Conservation (phyloP, 2,888 invertebrate genomes). For the Ramazzottius varieornatus region DNA sequence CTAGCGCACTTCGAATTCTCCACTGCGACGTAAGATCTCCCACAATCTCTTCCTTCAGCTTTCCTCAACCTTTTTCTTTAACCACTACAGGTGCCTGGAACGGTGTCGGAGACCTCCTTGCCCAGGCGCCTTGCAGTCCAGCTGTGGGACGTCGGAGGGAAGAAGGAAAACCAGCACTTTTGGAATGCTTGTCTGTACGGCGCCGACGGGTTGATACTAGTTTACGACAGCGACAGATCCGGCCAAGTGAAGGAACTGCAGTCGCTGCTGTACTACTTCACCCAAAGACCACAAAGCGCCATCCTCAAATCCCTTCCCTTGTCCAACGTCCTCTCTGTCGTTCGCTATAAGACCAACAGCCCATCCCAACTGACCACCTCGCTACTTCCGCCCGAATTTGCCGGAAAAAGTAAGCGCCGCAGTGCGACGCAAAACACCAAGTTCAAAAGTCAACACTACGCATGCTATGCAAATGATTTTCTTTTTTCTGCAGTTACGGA, state of each 20-base stretch:
- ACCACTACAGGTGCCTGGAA: background rate
- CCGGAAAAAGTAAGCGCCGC: background rate
- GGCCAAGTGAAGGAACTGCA: background rate
- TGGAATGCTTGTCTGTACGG: background rate
- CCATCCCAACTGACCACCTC: background rate
- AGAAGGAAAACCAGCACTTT: background rate
- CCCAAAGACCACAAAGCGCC: background rate
- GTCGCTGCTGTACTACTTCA: background rate
- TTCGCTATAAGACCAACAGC: background rate
- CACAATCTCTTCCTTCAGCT: background rate
- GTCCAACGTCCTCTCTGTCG: background rate
- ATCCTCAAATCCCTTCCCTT: background rate
- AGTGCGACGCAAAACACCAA: too few relatives aligned
- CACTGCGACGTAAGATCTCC: background rate
- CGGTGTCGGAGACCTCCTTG: too few relatives aligned
- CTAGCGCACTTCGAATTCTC: background rate
- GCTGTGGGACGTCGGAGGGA: background rate
- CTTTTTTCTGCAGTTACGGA: too few relatives aligned
- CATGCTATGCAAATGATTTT: too few relatives aligned
- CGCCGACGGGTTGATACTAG: background rate
- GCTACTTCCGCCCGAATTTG: background rate
- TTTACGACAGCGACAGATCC: background rate
- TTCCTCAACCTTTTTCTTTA: background rate
- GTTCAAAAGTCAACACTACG: too few relatives aligned
- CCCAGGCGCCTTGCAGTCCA: background rate